phyloP scores from a whole-genome alignment of 2,888 invertebrate species.

The Ypsolopha scabrella region DNA sequence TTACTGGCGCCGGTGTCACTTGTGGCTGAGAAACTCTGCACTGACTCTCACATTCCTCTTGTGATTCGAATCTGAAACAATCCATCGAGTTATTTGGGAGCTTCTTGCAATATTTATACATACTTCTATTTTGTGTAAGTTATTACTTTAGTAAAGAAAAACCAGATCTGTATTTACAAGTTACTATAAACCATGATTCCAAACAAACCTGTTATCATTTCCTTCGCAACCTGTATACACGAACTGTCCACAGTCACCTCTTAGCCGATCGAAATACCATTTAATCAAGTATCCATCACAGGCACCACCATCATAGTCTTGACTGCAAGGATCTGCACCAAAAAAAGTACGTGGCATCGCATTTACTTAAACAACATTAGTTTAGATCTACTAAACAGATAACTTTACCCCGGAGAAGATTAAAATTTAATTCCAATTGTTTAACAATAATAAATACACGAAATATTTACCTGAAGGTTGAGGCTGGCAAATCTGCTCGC shows the following conservation, averaged over 20 bases:
- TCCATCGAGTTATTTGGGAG: neutral
- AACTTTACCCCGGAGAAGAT: neutral
- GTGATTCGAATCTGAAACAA: constrained; percentile 72
- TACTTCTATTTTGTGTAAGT: neutral
- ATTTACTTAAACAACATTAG: neutral
- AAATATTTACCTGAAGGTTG: constrained; percentile 7
- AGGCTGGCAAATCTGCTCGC: constrained; percentile 55
- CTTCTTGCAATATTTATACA: neutral
- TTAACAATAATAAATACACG: constrained; percentile 6
- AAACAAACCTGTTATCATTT: constrained; percentile 7
- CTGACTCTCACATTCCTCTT: constrained; percentile 67
- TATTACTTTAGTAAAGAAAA: no score
- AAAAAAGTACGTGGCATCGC: neutral
- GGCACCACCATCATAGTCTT: neutral
- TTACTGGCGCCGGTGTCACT: constrained; percentile 7
- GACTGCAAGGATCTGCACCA: neutral
- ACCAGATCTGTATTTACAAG: no score
- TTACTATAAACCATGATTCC: no score
- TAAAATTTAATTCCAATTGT: neutral
- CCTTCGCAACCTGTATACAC: constrained; percentile 3
- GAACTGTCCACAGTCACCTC: constrained; percentile 34
- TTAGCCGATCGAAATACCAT: constrained; percentile 79
- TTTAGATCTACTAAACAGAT: neutral
- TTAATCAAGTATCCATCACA: constrained; percentile 77
- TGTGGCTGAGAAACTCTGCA: constrained; percentile 35